A percentile compares a stretch with the other conserved stretches of the same genome.
Conservation (phyloP, 2,888 invertebrate genomes). For the Choristoneura rosaceana region DNA sequence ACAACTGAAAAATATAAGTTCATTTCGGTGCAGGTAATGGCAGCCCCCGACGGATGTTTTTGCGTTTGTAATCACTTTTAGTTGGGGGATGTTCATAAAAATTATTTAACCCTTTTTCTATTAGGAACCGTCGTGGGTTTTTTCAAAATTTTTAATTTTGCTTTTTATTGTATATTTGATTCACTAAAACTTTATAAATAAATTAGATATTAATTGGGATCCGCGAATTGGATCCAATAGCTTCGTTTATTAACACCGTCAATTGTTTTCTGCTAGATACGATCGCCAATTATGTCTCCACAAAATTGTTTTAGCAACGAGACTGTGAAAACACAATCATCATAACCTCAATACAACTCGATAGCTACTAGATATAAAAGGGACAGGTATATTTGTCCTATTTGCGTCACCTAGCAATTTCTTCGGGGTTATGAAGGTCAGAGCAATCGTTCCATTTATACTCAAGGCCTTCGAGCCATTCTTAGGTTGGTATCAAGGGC, state of each 20-base stretch:
- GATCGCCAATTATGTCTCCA: neutral
- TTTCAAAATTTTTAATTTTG: too few species aligned
- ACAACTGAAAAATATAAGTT: too few species aligned
- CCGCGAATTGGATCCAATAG: neutral
- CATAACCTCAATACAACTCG: constrained; percentile 10
- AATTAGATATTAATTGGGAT: too few species aligned
- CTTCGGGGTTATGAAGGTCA: constrained; percentile 18
- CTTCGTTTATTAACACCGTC: neutral
- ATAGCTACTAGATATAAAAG: neutral
- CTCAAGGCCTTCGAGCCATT: constrained; percentile 9
- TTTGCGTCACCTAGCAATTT: constrained; percentile 9
- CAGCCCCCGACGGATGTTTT: too few species aligned
- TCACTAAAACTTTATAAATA: too few species aligned
- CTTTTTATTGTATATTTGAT: too few species aligned
- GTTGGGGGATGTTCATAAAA: too few species aligned
- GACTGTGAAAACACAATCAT: neutral
- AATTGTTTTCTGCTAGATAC: neutral
- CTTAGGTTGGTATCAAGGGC: constrained; percentile 14
- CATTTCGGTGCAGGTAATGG: too few species aligned
- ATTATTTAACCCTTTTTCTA: too few species aligned
- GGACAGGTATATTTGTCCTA: neutral
- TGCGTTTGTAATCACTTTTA: too few species aligned
- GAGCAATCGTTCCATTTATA: constrained; percentile 12
- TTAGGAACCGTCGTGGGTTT: too few species aligned
- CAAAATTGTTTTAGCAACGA: neutral